A percentile compares a stretch with the other conserved stretches of the same genome.
Conservation (phyloP, 2,888 invertebrate species). For the Leptinotarsa tumamoca region DNA sequence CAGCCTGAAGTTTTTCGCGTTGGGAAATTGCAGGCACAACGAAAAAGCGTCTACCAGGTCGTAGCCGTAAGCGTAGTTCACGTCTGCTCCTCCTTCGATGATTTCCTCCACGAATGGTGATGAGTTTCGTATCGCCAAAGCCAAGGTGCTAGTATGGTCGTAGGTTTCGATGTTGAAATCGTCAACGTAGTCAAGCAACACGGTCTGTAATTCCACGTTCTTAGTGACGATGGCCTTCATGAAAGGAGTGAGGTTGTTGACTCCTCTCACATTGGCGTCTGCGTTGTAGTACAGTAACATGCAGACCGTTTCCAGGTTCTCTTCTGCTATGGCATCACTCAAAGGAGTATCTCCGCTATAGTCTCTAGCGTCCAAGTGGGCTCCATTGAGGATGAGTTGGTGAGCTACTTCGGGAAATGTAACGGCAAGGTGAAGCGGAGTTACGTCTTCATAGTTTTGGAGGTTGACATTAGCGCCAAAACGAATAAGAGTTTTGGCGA, state of each 20-base stretch:
- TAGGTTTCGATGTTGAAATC: slow-evolving; percentile 52
- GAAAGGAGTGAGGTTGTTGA: slow-evolving; percentile 53
- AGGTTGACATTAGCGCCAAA: slow-evolving; percentile 53
- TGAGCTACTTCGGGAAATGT: slow-evolving; percentile 45
- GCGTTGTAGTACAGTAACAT: slow-evolving; percentile 57
- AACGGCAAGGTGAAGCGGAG: slow-evolving; percentile 54
- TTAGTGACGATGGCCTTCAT: slow-evolving; percentile 51
- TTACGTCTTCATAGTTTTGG: slow-evolving; percentile 48
- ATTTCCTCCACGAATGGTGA: slow-evolving; percentile 52
- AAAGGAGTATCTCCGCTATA: slow-evolving; percentile 54
- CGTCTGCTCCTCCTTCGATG: slow-evolving; percentile 52
- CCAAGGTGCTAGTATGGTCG: slow-evolving; percentile 50
- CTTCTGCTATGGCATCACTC: slow-evolving; percentile 51
- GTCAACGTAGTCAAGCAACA: slow-evolving; percentile 52
- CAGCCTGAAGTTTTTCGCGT: slow-evolving; percentile 48
- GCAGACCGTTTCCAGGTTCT: slow-evolving; percentile 52
- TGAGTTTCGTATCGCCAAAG: slow-evolving; percentile 48
- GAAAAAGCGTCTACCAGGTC: slow-evolving; percentile 44
- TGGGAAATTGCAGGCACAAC: slow-evolving; percentile 47
- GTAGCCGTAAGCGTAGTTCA: slow-evolving; percentile 50
- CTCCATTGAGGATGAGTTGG: slow-evolving; percentile 52
- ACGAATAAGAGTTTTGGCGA: slow-evolving; percentile 49
- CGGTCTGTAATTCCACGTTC: slow-evolving; percentile 48
- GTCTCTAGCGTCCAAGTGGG: slow-evolving; percentile 53
- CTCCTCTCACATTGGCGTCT: slow-evolving; percentile 49